A percentile compares a stretch with the other conserved stretches of the same genome.
These are phyloP conservation scores for Cichlasoma orientale DNA, from an alignment of 2,797 vertebrate genomes.

Conservation along the genomic window DNA sequence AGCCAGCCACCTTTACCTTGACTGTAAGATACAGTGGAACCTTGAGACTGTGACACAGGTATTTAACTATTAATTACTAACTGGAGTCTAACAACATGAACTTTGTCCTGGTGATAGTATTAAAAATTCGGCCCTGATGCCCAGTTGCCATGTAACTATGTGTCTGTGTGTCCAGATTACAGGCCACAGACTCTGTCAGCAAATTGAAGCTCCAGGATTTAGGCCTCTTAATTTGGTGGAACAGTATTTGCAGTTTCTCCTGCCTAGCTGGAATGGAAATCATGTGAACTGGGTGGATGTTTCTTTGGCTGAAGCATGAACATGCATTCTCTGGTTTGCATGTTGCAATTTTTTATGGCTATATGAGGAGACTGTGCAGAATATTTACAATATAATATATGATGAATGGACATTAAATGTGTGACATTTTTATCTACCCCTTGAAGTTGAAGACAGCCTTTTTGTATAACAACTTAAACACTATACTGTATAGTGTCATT, in stretches of 20 bases:
- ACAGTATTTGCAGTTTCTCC: conserved; percentile 50
- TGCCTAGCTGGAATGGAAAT: conserved; percentile 34
- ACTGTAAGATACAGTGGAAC: conserved; percentile 53
- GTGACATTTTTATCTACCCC: not conserved
- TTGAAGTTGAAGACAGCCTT: not conserved
- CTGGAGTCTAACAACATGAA: conserved; percentile 73
- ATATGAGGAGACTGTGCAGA: not conserved
- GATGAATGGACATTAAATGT: not conserved
- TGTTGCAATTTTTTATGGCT: not conserved
- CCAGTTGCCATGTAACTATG: conserved; percentile 30
- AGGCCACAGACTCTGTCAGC: conserved; percentile 40
- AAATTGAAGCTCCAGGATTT: conserved; percentile 59
- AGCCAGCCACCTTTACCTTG: conserved; percentile 12
- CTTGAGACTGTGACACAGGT: conserved; percentile 59
- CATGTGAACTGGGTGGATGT: conserved; percentile 32
- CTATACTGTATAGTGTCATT: not conserved
- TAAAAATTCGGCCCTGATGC: conserved; percentile 46
- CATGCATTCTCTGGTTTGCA: not conserved
- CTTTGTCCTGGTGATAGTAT: conserved; percentile 58
- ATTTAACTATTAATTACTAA: conserved; percentile 81
- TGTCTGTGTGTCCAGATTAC: conserved; percentile 55
- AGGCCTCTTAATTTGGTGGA: conserved; percentile 56
- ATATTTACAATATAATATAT: not conserved
- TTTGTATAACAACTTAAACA: not conserved
- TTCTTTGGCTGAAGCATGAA: conserved; percentile 5